A percentile compares a stretch with the other conserved stretches of the same genome.
phyloP scores from a whole-genome alignment of 2,888 invertebrate genomes.

The Lutraria lutraria region DNA sequence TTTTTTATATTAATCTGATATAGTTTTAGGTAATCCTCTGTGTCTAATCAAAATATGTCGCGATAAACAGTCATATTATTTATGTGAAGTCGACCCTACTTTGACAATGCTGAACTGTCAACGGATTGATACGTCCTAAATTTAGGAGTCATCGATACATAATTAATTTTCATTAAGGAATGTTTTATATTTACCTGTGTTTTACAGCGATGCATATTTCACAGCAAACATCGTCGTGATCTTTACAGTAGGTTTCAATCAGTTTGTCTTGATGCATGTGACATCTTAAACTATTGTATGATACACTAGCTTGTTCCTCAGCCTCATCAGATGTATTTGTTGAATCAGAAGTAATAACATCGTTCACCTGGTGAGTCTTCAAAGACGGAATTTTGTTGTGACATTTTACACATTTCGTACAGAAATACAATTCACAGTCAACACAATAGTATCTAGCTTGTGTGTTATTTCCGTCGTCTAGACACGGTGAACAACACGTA shows the following conservation, averaged over 20 bases:
- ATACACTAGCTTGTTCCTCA: neutral
- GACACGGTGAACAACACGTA: neutral
- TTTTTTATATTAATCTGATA: no score
- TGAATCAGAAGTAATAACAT: neutral
- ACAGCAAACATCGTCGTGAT: constrained; percentile 36
- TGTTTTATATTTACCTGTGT: constrained; percentile 15
- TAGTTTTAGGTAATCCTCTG: no score
- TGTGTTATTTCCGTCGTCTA: neutral
- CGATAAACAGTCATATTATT: no score
- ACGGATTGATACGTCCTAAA: no score
- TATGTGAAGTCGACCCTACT: no score
- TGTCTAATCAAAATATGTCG: no score
- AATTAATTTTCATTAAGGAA: no score
- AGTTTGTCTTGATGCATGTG: constrained; percentile 7
- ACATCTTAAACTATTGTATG: neutral
- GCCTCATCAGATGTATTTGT: neutral
- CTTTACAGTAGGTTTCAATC: constrained; percentile 26
- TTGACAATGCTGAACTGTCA: no score
- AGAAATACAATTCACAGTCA: neutral
- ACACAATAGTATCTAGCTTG: neutral
- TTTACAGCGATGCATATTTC: constrained; percentile 20
- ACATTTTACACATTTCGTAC: neutral
- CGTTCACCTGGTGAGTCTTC: neutral
- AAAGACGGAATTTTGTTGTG: neutral
- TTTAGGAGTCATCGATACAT: no score